Percentiles rank a stretch among this genome's conserved stretches.
Conservation (phyloP, 2,888 invertebrate genomes). For the Smittia sp. region DNA sequence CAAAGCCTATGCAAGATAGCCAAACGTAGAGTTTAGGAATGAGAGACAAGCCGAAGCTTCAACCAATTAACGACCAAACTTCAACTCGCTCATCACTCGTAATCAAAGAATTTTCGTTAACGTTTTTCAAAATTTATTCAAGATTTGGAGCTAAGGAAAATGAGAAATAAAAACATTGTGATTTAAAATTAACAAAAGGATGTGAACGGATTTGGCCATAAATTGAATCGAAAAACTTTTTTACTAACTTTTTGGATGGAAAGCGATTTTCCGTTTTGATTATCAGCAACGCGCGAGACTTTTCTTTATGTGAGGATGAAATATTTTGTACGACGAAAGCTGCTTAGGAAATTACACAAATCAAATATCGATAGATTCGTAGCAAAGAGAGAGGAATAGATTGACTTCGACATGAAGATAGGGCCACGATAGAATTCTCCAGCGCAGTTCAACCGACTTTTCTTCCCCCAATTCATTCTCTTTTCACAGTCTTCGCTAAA, state of each 20-base stretch:
- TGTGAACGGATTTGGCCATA: conserved; percentile 21
- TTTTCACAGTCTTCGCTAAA: background rate
- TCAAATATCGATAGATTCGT: conserved; percentile 5
- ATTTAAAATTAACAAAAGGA: background rate
- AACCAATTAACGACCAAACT: too few relatives aligned
- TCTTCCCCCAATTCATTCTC: background rate
- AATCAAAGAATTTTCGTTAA: background rate
- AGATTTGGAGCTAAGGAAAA: background rate
- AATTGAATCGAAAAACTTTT: background rate
- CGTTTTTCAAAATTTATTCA: background rate
- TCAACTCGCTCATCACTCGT: too few relatives aligned
- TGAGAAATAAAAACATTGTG: conserved; percentile 6
- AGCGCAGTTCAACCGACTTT: background rate
- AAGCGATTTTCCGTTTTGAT: background rate
- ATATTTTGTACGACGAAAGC: background rate
- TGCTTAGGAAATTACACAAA: background rate
- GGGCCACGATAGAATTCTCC: background rate
- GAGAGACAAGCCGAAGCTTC: too few relatives aligned
- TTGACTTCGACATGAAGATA: conserved; percentile 9
- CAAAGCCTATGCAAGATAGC: too few relatives aligned
- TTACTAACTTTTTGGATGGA: background rate
- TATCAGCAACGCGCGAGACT: background rate
- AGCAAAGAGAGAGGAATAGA: conserved; percentile 19
- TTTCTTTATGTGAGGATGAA: background rate
- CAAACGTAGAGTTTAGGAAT: too few relatives aligned